phyloP scores from a whole-genome alignment of 2,888 invertebrate genomes.

The Noctua comes region DNA sequence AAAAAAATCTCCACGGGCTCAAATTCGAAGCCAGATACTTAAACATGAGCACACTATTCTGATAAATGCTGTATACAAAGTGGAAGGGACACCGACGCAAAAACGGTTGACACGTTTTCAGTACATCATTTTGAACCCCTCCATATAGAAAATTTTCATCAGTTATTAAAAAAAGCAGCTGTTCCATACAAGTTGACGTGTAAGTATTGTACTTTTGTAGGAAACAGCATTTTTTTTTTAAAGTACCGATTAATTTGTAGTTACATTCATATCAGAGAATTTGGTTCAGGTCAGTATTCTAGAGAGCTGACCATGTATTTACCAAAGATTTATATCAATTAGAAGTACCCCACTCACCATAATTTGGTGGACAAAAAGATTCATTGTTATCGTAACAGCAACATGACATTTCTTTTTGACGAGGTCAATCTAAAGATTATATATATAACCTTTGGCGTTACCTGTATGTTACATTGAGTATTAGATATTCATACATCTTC shows the following conservation, averaged over 20 bases:
- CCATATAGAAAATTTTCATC: background rate
- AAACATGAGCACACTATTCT: background rate
- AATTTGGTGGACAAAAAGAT: background rate
- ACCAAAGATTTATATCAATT: background rate
- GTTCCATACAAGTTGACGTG: background rate
- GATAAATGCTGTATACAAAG: background rate
- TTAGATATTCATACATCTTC: constrained; percentile 19
- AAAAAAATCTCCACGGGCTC: no score
- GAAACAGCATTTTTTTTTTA: background rate
- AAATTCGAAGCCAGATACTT: background rate
- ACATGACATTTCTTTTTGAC: background rate
- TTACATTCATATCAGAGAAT: constrained; percentile 1
- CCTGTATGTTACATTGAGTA: constrained; percentile 30
- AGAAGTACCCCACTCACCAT: background rate
- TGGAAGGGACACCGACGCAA: no score
- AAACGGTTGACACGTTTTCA: background rate
- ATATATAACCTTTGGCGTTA: background rate
- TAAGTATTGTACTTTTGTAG: background rate
- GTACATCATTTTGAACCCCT: background rate
- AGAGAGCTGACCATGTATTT: background rate
- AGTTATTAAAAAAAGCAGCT: background rate
- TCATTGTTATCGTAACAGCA: background rate
- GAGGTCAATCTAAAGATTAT: background rate
- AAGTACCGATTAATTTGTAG: no score
- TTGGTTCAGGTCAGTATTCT: background rate